Percentiles rank a stretch among this genome's conserved stretches.
Conservation (phyloP, 2,113 vertebrate genomes). For the Gambusia affinis region DNA sequence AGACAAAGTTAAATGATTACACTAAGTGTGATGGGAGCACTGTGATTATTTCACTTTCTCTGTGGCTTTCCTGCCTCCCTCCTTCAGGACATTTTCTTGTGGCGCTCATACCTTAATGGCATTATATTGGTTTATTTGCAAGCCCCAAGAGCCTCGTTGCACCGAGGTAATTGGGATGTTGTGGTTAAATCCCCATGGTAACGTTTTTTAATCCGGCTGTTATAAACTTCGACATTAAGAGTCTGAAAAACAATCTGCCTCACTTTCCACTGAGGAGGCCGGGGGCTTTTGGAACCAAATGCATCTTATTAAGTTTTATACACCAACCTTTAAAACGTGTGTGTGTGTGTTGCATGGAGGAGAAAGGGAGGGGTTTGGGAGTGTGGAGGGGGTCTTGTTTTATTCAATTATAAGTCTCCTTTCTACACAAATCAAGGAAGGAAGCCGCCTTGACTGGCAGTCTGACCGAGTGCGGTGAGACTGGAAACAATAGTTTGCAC, state of each 20-base stretch:
- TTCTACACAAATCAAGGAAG: constrained; percentile 73
- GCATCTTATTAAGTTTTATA: constrained; percentile 75
- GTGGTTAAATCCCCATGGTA: constrained; percentile 75
- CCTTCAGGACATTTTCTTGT: constrained; percentile 53
- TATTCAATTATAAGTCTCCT: constrained; percentile 71
- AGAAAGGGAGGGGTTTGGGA: constrained; percentile 49
- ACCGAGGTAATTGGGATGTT: constrained; percentile 76
- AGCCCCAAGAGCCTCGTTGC: constrained; percentile 61
- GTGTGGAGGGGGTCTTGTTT: constrained; percentile 60
- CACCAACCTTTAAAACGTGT: constrained; percentile 69
- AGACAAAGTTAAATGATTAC: constrained; percentile 17
- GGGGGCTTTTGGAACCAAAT: constrained; percentile 73
- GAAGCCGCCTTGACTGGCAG: constrained; percentile 75
- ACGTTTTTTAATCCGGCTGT: constrained; percentile 67
- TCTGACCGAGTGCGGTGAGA: constrained; percentile 65
- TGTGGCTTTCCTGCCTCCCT: constrained; percentile 51
- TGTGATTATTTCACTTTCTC: constrained; percentile 52
- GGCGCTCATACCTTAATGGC: constrained; percentile 71
- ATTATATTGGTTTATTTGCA: constrained; percentile 69
- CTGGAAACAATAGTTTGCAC: constrained; percentile 65
- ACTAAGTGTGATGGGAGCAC: constrained; percentile 49
- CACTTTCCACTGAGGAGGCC: constrained; percentile 71
- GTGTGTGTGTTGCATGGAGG: constrained; percentile 59
- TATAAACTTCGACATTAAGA: constrained; percentile 73
- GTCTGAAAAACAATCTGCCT: constrained; percentile 73